Evolutionary conservation across 2,888 invertebrate genomes (phyloP), one percentile per base, ranked within the genome.

Genomic region (Cheilosia vernalis): DNA sequence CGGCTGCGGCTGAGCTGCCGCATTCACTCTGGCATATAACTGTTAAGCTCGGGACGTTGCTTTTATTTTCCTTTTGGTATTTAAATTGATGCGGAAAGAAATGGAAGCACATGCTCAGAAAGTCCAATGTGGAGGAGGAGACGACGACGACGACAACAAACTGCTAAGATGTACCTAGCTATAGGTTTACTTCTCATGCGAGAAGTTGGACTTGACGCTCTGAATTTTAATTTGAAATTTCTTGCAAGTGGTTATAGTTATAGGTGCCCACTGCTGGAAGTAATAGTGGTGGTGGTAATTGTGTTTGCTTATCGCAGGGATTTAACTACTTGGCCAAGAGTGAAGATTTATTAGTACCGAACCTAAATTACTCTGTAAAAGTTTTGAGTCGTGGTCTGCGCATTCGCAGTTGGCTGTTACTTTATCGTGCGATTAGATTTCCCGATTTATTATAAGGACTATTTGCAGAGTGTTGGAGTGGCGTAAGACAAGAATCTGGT

Each of bases 311-410:
- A 72, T 44, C 56, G 64, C 70, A 55, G 69, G 74, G 63, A 74
- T 74, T 84, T 84, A 84, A 79, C 84, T 79, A 55, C 74, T 70
- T 55, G 69, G 74, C 60, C 80, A 49, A 40, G 51, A 21, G 51
- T 3, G 56, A 47, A 84, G 84, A 84, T 84, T 84, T 84, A 84
- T 84, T 84, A 84, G 84, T 84, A 84, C 66, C 80, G 60, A 64
- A 74, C 33, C 63, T 74, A 84, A 84, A 84, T 79, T 79, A 58
- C 83, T 74, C 61, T 74, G 83, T 84, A 69, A 84, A 84, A 42
- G 83, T 77, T 53, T 79, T 60, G 53, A 67, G 61, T 73, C 63
- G 55, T 51, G 30, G 51, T 64, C 60, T 40, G 63, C 49, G 47
- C 37, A 79, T 40, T 56, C 49, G 47, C 37, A 79, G 79, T 79